phyloP scores from a whole-genome alignment of 2,888 invertebrate genomes.

The Colostygia pectinataria region DNA sequence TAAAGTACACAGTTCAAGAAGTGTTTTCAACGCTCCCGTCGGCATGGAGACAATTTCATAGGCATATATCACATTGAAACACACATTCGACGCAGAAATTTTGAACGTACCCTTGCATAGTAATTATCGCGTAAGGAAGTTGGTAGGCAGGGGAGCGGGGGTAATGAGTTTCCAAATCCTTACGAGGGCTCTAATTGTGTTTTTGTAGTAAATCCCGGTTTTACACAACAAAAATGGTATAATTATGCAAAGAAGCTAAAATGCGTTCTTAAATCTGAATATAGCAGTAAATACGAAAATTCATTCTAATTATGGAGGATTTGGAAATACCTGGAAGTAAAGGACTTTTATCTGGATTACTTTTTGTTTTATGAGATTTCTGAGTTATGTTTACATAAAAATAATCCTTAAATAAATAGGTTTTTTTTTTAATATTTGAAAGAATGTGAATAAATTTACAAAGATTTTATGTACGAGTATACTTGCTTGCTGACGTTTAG shows the following conservation, averaged over 20 bases:
- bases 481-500: not conserved
- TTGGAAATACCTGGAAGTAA: constrained; percentile 26
- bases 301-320: constrained; percentile 30
- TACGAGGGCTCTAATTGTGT: constrained; percentile 36
- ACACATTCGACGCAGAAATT: constrained; percentile 52
- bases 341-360: constrained; percentile 6
- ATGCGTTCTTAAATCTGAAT: constrained; percentile 31
- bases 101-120: constrained; percentile 43
- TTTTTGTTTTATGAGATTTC: constrained; percentile 11
- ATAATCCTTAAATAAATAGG: not conserved
- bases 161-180: constrained; percentile 32
- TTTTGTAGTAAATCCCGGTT: constrained; percentile 34
- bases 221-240: constrained; percentile 37
- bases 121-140: constrained; percentile 50
- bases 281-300: constrained; percentile 31
- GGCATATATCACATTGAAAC: constrained; percentile 59
- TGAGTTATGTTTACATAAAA: not conserved
- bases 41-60: constrained; percentile 37
- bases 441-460: too few species aligned
- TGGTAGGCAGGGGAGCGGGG: constrained; percentile 5
- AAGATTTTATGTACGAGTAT: too few species aligned
- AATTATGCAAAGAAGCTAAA: constrained; percentile 36
- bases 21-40: constrained; percentile 14
- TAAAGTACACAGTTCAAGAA: constrained; percentile 27
- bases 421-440: too few species aligned